phyloP scores from a whole-genome alignment of 2,888 invertebrate species.

The Polymixis flavicincta region DNA sequence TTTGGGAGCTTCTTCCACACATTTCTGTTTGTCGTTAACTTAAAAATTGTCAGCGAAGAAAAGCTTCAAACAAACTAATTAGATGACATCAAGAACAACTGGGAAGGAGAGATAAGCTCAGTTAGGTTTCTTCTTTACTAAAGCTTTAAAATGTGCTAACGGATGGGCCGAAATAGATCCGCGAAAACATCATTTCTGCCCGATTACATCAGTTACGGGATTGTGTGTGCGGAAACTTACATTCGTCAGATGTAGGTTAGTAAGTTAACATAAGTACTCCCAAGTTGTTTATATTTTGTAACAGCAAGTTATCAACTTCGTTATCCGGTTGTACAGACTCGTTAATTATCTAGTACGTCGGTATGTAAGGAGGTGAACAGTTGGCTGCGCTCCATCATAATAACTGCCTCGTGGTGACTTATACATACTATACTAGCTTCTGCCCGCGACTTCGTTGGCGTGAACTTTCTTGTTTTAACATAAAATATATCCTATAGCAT shows the following conservation, averaged over 20 bases:
- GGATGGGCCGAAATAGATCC: background rate
- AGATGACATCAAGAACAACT: background rate
- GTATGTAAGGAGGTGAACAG: constrained; percentile 52
- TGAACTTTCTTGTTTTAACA: too few relatives aligned
- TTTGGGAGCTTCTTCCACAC: background rate
- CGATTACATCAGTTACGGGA: background rate
- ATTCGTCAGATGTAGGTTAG: constrained; percentile 62
- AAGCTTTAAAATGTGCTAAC: background rate
- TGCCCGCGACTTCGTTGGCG: too few relatives aligned
- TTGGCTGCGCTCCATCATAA: constrained; percentile 39
- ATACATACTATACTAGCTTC: constrained; percentile 4
- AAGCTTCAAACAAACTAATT: background rate
- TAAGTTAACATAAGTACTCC: constrained; percentile 35
- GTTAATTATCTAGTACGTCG: constrained; percentile 57
- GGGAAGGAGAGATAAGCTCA: background rate
- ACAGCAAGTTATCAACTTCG: constrained; percentile 59
- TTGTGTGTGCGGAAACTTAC: constrained; percentile 36
- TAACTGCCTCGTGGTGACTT: constrained; percentile 37
- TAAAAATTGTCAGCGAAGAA: background rate
- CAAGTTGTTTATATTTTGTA: constrained; percentile 61
- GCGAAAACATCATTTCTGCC: background rate
- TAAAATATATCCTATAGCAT: too few relatives aligned
- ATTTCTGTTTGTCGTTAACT: too few relatives aligned
- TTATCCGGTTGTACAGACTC: constrained; percentile 62
- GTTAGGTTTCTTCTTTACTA: background rate